Base-by-base conservation (phyloP, 92 coral and sea anemone genomes). In the Parazoanthus darwini region DNA sequence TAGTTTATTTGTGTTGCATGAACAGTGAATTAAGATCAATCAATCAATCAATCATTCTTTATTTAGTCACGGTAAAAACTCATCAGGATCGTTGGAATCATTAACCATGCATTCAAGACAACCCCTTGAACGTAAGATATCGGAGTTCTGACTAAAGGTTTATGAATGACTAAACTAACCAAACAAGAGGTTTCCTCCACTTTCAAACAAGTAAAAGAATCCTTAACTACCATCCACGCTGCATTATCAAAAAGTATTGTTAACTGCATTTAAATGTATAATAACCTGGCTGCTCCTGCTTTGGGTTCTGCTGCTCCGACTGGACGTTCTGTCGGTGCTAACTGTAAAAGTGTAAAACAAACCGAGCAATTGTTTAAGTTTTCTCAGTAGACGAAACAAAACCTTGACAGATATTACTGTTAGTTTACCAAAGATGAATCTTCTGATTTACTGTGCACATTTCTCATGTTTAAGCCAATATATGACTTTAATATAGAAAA, bases 251-350 rank as follows among this genome's bases (percentile, higher is more conserved):
- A 46, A 67, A 36, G 51, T 20, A 82, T 26, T 22, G 20, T 8
- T 6, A 16, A 8, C 10, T 48, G 8, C 8, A 43, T 63, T 29
- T 29, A 20, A 9, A 6, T 58, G 8, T n/a, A 6, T 3, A 83
- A 88, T 78, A 20, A 89, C 94, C 39, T 86, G 88, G 79, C 93
- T 88, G 10, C 90, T 38, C 80, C 95, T 96, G 90, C 98, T 94
- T 8, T 95, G 98, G 50, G 89, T 92, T 80, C 96, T 93, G 84
- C 97, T 91, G 25, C 89, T 78, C 38, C 98, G 92, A 59, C 97
- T 97, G 46, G 92, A 91, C 42, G 91, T 94, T 90, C 98, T 92
- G 78, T 93, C 96, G 33, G 94, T 74, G 42, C 86, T 66, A 5
- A 85, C 91, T 23, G 75, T 80, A 14, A 92, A 90, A 54, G 86